Evolutionary conservation across 1,140 invertebrate genomes (phyloP), one percentile per base, ranked within the genome.

Genomic region (Ceratina australensis): DNA sequence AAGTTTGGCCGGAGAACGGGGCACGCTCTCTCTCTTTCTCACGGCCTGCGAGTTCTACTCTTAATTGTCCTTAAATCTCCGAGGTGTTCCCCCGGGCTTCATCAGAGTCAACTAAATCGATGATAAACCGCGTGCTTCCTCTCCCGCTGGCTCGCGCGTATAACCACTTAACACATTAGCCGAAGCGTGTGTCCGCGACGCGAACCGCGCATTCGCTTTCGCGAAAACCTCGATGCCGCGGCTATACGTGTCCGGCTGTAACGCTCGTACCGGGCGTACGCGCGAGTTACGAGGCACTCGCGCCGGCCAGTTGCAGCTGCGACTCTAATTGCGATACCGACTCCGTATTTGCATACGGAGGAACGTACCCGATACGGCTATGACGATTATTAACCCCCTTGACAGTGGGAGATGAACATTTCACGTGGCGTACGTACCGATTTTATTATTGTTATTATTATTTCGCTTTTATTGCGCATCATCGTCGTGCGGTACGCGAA

Each of bases 331-430:
- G 88, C 86, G 86, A 88, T 87, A 87, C 84, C 86, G 85, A 78
- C 74, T 80, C n/a, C 72, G 87, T 81, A 90, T 90, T 90, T 90
- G 85, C 89, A 90, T 89, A 88, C 88, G 88, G 82, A 86, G 82
- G n/a, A 83, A 87, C 87, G 87, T 88, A 87, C 87, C 74, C 78
- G 75, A 64, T 52, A 28, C 26, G 78, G 52, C 71, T 76, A 79
- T 72, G 82, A 83, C 28, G 65, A 54, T 66, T 78, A 82, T 83
- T 79, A 80, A 83, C 42, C 20, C n/a, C 47, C 64, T 49, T 20
- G 42, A 49, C 15, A 3, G 33, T 18, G 64, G 22, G 10, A 24
- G 20, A 49, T 16, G 8, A 22, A 24, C 42, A 20, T 16, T 49
- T 49, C 20, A 3, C 15, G 42, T 1, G 1, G 16, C 12, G 20